Base-by-base conservation (phyloP, 2,113 vertebrate genomes). In the Ceuthmochares aereus region DNA sequence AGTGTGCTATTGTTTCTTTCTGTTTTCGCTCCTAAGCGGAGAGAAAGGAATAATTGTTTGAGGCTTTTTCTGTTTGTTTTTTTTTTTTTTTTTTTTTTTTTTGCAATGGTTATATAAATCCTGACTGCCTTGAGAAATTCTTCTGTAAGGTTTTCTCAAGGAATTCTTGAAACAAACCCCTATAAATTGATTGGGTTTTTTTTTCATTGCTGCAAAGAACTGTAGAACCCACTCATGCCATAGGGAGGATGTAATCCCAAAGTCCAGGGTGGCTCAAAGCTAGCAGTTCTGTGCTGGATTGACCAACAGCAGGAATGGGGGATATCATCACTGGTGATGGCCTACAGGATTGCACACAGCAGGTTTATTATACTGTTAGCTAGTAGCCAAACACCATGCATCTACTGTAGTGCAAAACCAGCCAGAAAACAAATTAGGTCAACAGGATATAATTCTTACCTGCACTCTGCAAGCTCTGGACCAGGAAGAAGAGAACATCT, bases 311-410 rank as follows among this genome's bases (percentile, higher is more conserved):
- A 43, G 32, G 13, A 47, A 15, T 3, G 12, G 49, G 26, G 60
- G 29, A 79, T 92, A 5, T 9, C 9, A 10, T 27, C 18, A 1
- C 2, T 43, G 37, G 3, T 32, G 60, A 27, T 43, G 25, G 20
- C 59, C 10, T 9, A 14, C 14, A n/a, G 21, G 23, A 20, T 27
- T 2, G 2, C 1, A 22, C 12, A 23, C 4, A 52, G 20, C 25
- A 63, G 10, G 9, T 89, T 43, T 25, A 9, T 32, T 9, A 11
- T 0, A 4, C 4, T 30, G 4, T 7, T 21, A 20, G 14, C 51
- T 2, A 19, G 27, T 25, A 64, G 43, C 76, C 55, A 5, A 60
- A 55, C 17, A 37, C 5, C 12, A 18, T 1, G 3, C 16, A 4
- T 27, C 25, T 18, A 14, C 7, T 25, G 30, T 51, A 58, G n/a